Conservation (phyloP, 2,113 vertebrate genomes). For the Zosterops borbonicus region DNA sequence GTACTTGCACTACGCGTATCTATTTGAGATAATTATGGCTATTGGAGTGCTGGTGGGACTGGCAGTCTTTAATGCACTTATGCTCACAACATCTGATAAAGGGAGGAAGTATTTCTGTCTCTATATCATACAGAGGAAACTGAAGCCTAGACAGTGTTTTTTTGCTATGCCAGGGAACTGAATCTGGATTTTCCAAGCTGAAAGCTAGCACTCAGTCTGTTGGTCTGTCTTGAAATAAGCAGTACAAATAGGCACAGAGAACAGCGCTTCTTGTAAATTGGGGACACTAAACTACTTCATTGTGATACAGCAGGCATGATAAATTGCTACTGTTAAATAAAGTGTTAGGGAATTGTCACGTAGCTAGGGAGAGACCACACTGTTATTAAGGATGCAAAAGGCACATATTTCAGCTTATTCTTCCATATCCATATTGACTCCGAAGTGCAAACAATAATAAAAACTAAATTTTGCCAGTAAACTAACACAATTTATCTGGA, state of each 20-base stretch:
- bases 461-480: constrained; percentile 43
- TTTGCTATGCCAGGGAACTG: neutral
- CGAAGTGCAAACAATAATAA: constrained; percentile 46
- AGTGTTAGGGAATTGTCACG: constrained; percentile 30
- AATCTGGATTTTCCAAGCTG: neutral
- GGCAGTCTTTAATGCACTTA: constrained; percentile 20
- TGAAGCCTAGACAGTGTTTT: neutral
- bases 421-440: constrained; percentile 55
- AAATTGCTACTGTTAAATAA: constrained; percentile 45
- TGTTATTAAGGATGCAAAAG: constrained; percentile 46
- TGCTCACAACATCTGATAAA: constrained; percentile 27
- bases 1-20: neutral
- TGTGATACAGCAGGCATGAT: constrained; percentile 26
- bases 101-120: constrained; percentile 28
- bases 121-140: neutral
- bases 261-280: neutral
- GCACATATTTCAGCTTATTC: constrained; percentile 40
- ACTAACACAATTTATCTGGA: constrained; percentile 53
- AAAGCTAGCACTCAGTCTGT: neutral
- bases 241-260: neutral
- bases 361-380: neutral
- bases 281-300: neutral
- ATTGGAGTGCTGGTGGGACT: neutral
- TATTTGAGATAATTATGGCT: constrained; percentile 1
- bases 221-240: neutral